These are phyloP conservation scores for Dryoscopus gambensis DNA, from an alignment of 2,113 vertebrate genomes.

Conservation along the genomic window DNA sequence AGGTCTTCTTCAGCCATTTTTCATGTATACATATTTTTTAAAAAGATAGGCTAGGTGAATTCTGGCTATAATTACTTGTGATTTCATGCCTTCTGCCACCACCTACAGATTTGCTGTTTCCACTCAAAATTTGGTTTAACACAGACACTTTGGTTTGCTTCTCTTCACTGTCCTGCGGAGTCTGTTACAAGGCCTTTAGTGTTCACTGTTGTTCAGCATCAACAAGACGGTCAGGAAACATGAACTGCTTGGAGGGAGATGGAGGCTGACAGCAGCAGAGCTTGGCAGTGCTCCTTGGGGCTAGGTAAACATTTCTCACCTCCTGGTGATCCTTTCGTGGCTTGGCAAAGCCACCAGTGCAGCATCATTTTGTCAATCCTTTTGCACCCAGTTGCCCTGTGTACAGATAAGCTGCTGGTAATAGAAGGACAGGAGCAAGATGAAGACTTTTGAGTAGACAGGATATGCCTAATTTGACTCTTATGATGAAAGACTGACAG, in stretches of 20 bases:
- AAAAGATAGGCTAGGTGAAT: not conserved
- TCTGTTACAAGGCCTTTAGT: not conserved
- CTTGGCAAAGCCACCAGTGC: not conserved
- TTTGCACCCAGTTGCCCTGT: not conserved
- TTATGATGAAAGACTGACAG: not conserved
- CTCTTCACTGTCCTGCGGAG: not conserved
- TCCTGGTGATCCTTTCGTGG: not conserved
- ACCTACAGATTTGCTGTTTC: not conserved
- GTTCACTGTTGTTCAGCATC: not conserved
- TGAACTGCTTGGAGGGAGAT: not conserved
- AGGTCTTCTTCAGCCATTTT: not conserved
- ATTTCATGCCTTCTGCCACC: not conserved
- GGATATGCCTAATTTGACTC: not conserved
- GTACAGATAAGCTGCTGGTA: not conserved
- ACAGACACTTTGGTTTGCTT: not conserved
- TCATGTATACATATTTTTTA: accelerated
- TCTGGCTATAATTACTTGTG: not conserved
- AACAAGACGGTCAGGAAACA: not conserved
- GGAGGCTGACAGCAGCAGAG: not conserved
- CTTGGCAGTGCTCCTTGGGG: not conserved
- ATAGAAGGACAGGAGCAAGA: not conserved
- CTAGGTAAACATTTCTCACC: not conserved
- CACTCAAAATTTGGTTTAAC: not conserved
- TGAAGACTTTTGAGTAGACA: not conserved
- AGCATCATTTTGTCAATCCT: not conserved